These are phyloP conservation scores for Callithrix jacchus DNA, from an alignment of 2,113 vertebrate species.

Conservation along the genomic window DNA sequence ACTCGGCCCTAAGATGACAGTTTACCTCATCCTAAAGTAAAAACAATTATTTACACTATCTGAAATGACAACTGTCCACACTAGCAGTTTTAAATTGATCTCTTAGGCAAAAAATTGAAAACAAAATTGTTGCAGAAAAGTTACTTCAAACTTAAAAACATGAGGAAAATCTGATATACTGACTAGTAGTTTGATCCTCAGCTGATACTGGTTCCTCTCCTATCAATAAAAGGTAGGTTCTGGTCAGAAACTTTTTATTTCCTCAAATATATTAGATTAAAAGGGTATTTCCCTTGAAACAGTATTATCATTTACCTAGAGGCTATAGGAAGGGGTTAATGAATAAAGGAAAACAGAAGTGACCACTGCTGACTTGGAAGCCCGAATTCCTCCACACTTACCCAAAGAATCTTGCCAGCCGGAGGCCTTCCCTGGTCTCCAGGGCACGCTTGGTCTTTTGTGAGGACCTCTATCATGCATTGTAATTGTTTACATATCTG, in stretches of 20 bases:
- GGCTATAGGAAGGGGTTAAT: not conserved
- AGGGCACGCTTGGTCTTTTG: not conserved
- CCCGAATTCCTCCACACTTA: not conserved
- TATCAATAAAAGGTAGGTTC: not conserved
- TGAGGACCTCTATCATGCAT: too few relatives aligned
- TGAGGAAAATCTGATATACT: not conserved
- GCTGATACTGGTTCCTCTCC: not conserved
- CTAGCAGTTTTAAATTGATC: not conserved
- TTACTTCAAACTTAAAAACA: not conserved
- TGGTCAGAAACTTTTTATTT: not conserved
- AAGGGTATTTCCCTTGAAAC: not conserved
- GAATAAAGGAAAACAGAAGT: not conserved
- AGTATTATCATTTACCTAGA: not conserved
- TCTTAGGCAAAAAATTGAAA: not conserved
- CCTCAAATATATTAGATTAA: not conserved
- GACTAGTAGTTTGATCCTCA: not conserved
- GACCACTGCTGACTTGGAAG: not conserved
- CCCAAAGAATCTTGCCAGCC: not conserved
- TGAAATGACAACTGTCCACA: not conserved
- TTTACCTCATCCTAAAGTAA: not conserved
- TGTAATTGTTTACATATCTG: not conserved
- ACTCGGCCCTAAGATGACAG: accelerated
- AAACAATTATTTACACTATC: not conserved
- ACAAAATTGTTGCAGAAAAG: not conserved
- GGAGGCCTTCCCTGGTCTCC: not conserved